These are phyloP conservation scores for Doryteuthis pealeii DNA, from an alignment of 1,140 invertebrate species.

Conservation along the genomic window DNA sequence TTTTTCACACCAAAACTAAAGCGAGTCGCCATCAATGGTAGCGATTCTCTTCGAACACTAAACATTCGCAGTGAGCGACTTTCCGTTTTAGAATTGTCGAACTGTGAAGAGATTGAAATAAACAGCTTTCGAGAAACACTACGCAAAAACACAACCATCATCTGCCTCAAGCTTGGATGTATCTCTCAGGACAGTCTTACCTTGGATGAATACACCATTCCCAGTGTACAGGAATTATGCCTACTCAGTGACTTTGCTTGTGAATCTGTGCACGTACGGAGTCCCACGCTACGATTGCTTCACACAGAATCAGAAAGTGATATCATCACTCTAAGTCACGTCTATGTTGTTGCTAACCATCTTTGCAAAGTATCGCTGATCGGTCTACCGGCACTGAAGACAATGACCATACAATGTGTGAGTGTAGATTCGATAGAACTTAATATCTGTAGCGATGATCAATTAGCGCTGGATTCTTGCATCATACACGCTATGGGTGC, in stretches of 20 bases:
- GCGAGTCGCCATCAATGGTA: constrained; percentile 40
- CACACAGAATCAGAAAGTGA: constrained; percentile 50
- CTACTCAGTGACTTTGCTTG: constrained; percentile 48
- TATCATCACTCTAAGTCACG: constrained; percentile 47
- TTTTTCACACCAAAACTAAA: constrained; percentile 35
- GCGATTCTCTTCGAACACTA: constrained; percentile 40
- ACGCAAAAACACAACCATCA: constrained; percentile 31
- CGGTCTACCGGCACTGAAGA: constrained; percentile 46
- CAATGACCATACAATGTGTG: constrained; percentile 49
- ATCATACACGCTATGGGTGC: constrained; percentile 49
- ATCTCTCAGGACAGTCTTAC: constrained; percentile 46
- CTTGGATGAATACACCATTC: constrained; percentile 43
- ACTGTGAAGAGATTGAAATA: constrained; percentile 51
- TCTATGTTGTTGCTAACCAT: constrained; percentile 54
- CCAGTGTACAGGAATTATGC: constrained; percentile 46
- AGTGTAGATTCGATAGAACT: constrained; percentile 52
- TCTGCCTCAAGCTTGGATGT: constrained; percentile 43
- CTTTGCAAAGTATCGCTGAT: constrained; percentile 49
- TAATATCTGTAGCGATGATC: constrained; percentile 52
- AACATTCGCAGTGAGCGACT: constrained; percentile 42
- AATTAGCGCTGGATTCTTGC: constrained; percentile 47
- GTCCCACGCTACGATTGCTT: constrained; percentile 44
- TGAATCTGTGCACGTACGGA: constrained; percentile 46
- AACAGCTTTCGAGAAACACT: constrained; percentile 35
- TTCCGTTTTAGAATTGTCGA: constrained; percentile 38